Percentiles rank a stretch among this genome's conserved stretches.
Evolutionary conservation across 1,140 invertebrate genomes (phyloP).

Genomic region (Saccostrea cuccullata): DNA sequence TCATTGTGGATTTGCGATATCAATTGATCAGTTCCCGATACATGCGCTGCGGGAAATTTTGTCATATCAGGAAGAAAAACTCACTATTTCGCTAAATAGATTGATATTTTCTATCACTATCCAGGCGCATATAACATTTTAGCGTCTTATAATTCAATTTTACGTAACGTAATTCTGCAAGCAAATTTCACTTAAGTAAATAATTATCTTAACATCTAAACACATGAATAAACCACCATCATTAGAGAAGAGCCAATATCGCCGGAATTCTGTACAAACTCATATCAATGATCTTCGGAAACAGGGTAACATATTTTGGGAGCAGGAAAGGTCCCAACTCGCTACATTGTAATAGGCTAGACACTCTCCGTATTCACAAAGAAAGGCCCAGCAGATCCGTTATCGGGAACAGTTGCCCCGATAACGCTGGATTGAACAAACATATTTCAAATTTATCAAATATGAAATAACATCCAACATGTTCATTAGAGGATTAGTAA

Average conservation of each 20-base stretch:
- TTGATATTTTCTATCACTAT: conserved; percentile 34
- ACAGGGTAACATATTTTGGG: conserved; percentile 30
- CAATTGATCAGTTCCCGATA: conserved; percentile 35
- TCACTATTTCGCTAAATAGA: conserved; percentile 36
- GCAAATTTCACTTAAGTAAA: conserved; percentile 38
- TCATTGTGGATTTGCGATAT: conserved; percentile 41
- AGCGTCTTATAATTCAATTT: conserved; percentile 38
- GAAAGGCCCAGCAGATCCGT: neutral
- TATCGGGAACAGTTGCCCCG: conserved; percentile 5
- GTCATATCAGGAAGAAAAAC: conserved; percentile 25
- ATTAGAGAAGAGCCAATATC: conserved; percentile 9
- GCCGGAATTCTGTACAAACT: conserved; percentile 13
- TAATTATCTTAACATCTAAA: conserved; percentile 38
- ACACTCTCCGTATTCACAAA: neutral
- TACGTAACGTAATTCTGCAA: conserved; percentile 33
- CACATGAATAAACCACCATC: conserved; percentile 27
- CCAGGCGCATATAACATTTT: conserved; percentile 33
- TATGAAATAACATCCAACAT: neutral
- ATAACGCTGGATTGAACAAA: neutral
- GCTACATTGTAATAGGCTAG: neutral
- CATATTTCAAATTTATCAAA: conserved; percentile 15
- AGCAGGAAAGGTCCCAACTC: conserved; percentile 28
- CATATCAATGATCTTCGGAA: conserved; percentile 4
- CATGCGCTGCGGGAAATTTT: conserved; percentile 27
- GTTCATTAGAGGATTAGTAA: conserved; percentile 29